phyloP scores from a whole-genome alignment of 2,797 vertebrate species.

The Dendrocincla tyrannina region DNA sequence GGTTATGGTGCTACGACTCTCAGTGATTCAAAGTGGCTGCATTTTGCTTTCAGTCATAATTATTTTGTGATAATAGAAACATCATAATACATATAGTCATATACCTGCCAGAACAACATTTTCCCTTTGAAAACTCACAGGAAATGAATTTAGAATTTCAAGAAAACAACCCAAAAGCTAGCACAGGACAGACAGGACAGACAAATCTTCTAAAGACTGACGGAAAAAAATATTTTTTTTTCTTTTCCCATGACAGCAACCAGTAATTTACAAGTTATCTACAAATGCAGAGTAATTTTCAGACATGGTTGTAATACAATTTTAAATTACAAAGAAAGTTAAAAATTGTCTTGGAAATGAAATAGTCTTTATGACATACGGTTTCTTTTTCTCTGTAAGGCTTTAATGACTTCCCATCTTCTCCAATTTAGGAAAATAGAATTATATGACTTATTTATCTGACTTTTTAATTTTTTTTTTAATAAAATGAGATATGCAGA shows the following conservation, averaged over 20 bases:
- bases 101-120: not conserved
- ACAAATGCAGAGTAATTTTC: not conserved
- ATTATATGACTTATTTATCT: not conserved
- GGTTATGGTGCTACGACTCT: not conserved
- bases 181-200: not conserved
- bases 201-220: not conserved
- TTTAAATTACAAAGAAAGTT: accelerated
- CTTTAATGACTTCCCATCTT: accelerated
- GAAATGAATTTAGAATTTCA: not conserved
- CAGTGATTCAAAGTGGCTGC: not conserved
- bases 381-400: not conserved
- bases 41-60: not conserved
- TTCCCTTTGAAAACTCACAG: not conserved
- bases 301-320: not conserved
- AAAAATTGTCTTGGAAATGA: not conserved
- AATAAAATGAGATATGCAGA: not conserved
- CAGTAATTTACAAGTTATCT: not conserved
- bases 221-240: accelerated
- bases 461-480: not conserved
- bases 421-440: not conserved
- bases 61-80: not conserved
- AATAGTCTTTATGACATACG: not conserved
- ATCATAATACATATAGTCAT: not conserved
- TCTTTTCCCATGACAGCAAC: not conserved
- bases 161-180: not conserved